These are phyloP conservation scores for Cathartes aura DNA, from an alignment of 2,113 vertebrate species.

Conservation along the genomic window DNA sequence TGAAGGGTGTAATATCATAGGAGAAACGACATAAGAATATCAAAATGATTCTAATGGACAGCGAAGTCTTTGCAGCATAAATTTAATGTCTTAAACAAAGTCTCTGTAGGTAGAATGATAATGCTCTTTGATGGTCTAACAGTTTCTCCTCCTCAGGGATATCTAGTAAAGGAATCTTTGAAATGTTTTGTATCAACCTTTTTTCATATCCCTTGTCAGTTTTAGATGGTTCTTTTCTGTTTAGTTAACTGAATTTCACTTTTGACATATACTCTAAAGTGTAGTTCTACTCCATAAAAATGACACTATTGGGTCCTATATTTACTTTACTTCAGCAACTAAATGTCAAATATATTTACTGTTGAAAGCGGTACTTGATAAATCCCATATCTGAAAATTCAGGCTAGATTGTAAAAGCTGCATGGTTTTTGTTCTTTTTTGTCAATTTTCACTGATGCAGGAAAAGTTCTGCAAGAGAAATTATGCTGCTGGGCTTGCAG, in stretches of 20 bases:
- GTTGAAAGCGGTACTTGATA: slow-evolving; percentile 17
- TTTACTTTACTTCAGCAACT: slow-evolving; percentile 45
- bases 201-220: slow-evolving; percentile 36
- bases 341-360: slow-evolving; percentile 37
- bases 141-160: neutral
- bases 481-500: neutral
- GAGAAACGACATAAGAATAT: neutral
- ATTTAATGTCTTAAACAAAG: neutral
- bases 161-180: neutral
- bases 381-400: slow-evolving; percentile 12
- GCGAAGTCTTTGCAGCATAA: neutral
- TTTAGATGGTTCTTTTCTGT: slow-evolving; percentile 33
- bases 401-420: neutral
- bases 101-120: neutral
- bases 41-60: neutral
- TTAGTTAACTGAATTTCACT: slow-evolving; percentile 58
- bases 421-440: neutral
- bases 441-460: neutral
- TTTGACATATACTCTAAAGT: slow-evolving; percentile 11
- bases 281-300: slow-evolving; percentile 28
- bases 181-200: slow-evolving; percentile 24
- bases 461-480: neutral
- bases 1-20: neutral
- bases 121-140: neutral
- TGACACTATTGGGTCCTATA: slow-evolving; percentile 23